These are phyloP conservation scores for Vimba vimba DNA, from an alignment of 2,113 vertebrate genomes.

Conservation along the genomic window DNA sequence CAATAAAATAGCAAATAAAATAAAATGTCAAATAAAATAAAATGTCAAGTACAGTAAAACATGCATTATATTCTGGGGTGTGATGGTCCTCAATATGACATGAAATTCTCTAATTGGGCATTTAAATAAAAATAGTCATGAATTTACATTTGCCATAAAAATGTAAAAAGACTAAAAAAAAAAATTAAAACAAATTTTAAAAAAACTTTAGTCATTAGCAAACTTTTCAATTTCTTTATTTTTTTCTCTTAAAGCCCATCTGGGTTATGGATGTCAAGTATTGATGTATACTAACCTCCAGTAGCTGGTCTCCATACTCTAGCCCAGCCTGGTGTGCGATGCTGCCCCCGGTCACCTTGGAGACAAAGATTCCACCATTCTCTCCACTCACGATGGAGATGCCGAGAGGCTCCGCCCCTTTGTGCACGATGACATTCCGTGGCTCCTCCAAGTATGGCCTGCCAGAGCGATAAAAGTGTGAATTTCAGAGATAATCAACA, in stretches of 20 bases:
- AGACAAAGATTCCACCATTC: conserved; percentile 96
- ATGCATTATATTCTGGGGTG: background rate
- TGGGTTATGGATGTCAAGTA: background rate
- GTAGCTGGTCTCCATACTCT: conserved; percentile 95
- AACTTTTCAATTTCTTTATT: background rate
- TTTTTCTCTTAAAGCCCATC: background rate
- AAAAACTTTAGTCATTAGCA: background rate
- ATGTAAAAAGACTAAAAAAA: background rate
- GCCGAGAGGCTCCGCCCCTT: conserved; percentile 92
- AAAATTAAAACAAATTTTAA: background rate
- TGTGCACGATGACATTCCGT: conserved; percentile 93
- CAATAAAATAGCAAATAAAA: background rate
- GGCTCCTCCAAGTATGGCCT: conserved; percentile 97
- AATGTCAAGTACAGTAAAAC: background rate
- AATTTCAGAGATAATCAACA: background rate
- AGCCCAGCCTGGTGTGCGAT: conserved; percentile 97
- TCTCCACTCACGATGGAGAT: conserved; percentile 98
- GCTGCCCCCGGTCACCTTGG: conserved; percentile 94
- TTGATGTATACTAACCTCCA: conserved; percentile 83
- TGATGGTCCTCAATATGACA: background rate
- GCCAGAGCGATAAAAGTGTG: conserved; percentile 46
- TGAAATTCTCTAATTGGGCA: background rate
- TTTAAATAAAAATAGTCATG: background rate
- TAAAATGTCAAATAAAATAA: background rate
- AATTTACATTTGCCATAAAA: background rate